Percentiles rank a stretch among this genome's conserved stretches.
phyloP scores from a whole-genome alignment of 2,113 vertebrate species.

The Hydropotes inermis region DNA sequence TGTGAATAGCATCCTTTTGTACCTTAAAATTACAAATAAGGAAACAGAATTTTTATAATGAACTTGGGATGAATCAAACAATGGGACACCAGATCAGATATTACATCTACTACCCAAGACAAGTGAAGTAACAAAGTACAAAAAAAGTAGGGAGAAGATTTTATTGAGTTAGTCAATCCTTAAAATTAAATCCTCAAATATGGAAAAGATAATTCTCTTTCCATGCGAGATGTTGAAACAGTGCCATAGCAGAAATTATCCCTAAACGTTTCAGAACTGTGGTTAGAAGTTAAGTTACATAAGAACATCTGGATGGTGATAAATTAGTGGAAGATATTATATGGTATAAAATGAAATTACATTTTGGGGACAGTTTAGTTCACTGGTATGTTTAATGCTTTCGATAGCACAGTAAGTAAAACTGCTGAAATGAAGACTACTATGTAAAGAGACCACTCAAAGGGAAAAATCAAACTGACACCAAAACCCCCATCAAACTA shows the following conservation, averaged over 20 bases:
- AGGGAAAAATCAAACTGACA: slow-evolving; percentile 58
- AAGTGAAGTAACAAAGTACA: not conserved
- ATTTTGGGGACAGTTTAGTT: slow-evolving; percentile 62
- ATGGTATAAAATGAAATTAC: slow-evolving; percentile 72
- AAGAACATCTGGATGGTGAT: slow-evolving; percentile 69
- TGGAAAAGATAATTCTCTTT: slow-evolving; percentile 21
- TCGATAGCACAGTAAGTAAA: slow-evolving; percentile 47
- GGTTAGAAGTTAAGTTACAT: slow-evolving; percentile 54
- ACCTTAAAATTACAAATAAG: not conserved
- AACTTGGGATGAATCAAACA: not conserved
- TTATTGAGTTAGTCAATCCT: slow-evolving; percentile 8
- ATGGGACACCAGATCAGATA: not conserved
- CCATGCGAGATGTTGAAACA: slow-evolving; percentile 2
- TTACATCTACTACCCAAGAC: not conserved
- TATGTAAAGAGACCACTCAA: slow-evolving; percentile 50
- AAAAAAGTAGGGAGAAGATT: not conserved
- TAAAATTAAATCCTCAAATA: slow-evolving; percentile 43
- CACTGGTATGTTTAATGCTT: slow-evolving; percentile 66
- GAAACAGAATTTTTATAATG: not conserved
- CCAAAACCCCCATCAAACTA: slow-evolving; percentile 44
- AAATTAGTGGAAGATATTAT: slow-evolving; percentile 63
- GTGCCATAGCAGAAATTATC: slow-evolving; percentile 43
- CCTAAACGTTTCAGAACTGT: slow-evolving; percentile 53
- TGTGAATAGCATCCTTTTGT: not conserved
- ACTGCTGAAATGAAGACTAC: slow-evolving; percentile 63